Evolutionary conservation across 2,888 invertebrate genomes (phyloP).

Genomic region (Tricholauxania praeusta): DNA sequence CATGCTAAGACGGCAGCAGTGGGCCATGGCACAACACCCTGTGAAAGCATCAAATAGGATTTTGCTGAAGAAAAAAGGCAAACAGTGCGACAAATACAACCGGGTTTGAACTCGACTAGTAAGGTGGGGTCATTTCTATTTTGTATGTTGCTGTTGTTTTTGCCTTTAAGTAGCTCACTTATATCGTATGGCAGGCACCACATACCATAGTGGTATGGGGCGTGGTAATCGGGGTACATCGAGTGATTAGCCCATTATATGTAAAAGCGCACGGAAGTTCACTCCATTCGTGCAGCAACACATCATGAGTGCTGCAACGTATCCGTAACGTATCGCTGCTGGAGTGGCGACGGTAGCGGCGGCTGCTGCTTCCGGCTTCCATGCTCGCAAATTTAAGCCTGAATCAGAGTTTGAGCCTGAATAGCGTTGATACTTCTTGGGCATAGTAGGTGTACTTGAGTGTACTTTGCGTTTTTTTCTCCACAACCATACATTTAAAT

Average conservation of each 20-base stretch:
- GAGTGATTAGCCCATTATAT: conserved; percentile 34
- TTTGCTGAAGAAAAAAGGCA: background rate
- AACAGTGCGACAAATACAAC: conserved; percentile 15
- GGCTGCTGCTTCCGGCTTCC: conserved; percentile 37
- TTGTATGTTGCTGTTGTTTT: background rate
- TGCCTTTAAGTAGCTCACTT: background rate
- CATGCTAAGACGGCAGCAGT: background rate
- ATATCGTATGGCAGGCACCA: background rate
- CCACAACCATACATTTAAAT: background rate
- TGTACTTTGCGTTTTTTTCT: background rate
- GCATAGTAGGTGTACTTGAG: background rate
- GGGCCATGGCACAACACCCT: background rate
- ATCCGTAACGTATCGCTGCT: too few species aligned
- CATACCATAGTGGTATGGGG: background rate
- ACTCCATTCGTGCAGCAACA: conserved; percentile 39
- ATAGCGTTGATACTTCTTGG: background rate
- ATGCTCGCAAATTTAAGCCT: background rate
- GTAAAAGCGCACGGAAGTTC: conserved; percentile 35
- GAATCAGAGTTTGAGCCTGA: background rate
- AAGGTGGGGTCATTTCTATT: background rate
- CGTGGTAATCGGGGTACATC: background rate
- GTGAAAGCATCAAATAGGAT: background rate
- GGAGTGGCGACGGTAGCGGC: conserved; percentile 25
- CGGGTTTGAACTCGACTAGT: background rate
- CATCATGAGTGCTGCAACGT: conserved; percentile 31